Evolutionary conservation across 2,888 invertebrate genomes (phyloP), one percentile per base, ranked within the genome.

Genomic region (Panorpa germanica): DNA sequence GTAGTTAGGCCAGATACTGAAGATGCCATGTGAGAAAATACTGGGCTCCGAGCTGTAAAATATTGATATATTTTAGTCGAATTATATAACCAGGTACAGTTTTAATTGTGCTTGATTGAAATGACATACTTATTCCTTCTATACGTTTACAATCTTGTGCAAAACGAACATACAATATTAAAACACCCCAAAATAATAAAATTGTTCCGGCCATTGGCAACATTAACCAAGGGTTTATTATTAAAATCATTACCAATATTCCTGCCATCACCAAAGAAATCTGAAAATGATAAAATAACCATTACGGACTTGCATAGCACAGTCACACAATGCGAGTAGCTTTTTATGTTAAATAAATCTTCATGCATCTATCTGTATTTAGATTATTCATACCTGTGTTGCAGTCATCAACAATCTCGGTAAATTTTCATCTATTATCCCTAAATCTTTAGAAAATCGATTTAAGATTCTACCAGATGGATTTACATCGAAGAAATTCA

Each of bases 1-100:
- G 86, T 86, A 20, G 78, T 70, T 17, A 93, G 63, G 2, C 93
- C 93, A 35, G 76, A 68, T 6, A 93, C 57, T 0, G 85, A 74
- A 1, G 86, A 76, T n/a, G 78, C 75, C 39, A 91, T 67, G 48
- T 91, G 86, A 0, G 86, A 81, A 50, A 88, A 90, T 0, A 93
- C 80, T 0, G 93, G 91, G 53, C 88, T 86, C n/a, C n/a, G n/a
- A n/a, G n/a, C n/a, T n/a, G n/a, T 64, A n/a, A n/a, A n/a, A n/a
- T n/a, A n/a, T n/a, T n/a, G n/a, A n/a, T n/a, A n/a, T n/a, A n/a
- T n/a, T n/a, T n/a, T n/a, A n/a, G n/a, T n/a, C n/a, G n/a, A n/a
- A n/a, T n/a, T n/a, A n/a, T n/a, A n/a, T n/a, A n/a, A n/a, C n/a
- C n/a, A n/a, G n/a, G n/a, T n/a, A n/a, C n/a, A n/a, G n/a, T n/a